Conservation (phyloP, 2,888 invertebrate genomes). For the Drosophila ustulata region DNA sequence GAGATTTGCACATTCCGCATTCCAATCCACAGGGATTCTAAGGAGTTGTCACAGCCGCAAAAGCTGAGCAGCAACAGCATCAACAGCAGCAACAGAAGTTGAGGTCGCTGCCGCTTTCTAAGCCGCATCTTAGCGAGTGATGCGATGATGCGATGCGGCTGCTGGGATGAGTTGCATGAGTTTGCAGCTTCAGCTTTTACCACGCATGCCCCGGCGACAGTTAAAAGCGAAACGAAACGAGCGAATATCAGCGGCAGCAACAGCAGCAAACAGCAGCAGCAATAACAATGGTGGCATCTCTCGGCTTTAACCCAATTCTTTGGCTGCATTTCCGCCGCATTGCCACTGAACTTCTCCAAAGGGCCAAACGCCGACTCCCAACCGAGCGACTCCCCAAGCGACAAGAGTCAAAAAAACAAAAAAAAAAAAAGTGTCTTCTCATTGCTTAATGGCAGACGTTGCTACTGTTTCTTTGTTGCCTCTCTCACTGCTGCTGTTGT, state of each 20-base stretch:
- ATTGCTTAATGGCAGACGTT: conserved; percentile 74
- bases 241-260: conserved; percentile 50
- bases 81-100: not conserved
- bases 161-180: conserved; percentile 63
- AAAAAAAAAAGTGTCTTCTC: conserved; percentile 71
- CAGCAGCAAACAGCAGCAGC: conserved; percentile 30
- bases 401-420: conserved; percentile 10
- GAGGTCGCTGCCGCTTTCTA: conserved; percentile 61
- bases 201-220: conserved; percentile 60
- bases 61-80: conserved; percentile 6
- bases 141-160: conserved; percentile 29
- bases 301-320: conserved; percentile 71
- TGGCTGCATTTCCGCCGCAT: conserved; percentile 58
- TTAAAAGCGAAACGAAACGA: conserved; percentile 65
- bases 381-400: not conserved
- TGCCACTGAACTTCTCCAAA: conserved; percentile 47
- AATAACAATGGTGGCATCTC: conserved; percentile 25
- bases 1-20: conserved; percentile 33
- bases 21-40: conserved; percentile 47
- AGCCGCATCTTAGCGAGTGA: conserved; percentile 47
- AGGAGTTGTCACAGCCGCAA: conserved; percentile 22
- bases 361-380: conserved; percentile 41
- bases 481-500: conserved; percentile 18
- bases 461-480: conserved; percentile 70
- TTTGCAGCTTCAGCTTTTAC: conserved; percentile 64